Evolutionary conservation across 2,797 vertebrate species (phyloP).

Genomic region (Aldrovandia affinis): DNA sequence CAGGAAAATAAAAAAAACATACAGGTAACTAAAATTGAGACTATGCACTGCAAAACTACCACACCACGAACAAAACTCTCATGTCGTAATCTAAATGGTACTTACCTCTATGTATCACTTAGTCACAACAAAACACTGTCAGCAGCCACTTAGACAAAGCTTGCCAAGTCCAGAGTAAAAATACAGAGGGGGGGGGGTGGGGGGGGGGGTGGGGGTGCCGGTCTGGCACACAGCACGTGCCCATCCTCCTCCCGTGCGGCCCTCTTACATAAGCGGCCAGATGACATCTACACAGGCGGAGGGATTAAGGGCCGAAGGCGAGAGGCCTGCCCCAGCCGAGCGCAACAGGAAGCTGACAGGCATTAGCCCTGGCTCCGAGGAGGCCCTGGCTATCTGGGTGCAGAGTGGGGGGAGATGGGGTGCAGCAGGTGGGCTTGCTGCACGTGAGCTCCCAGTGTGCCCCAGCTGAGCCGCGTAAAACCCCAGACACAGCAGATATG

Average conservation of each 20-base stretch:
- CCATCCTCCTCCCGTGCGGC: conserved; percentile 48
- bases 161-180: not conserved
- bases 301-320: conserved; percentile 60
- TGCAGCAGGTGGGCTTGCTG: conserved; percentile 28
- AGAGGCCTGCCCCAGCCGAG: conserved; percentile 19
- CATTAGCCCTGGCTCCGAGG: not conserved
- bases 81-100: not conserved
- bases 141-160: not conserved
- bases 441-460: not conserved
- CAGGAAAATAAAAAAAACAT: not conserved
- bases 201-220: conserved; percentile 26
- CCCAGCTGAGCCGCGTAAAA: not conserved
- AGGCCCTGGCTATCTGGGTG: not conserved
- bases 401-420: conserved; percentile 36
- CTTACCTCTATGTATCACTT: conserved; percentile 45
- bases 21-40: conserved; percentile 19
- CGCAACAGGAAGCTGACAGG: conserved; percentile 21
- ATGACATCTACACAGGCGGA: conserved; percentile 61
- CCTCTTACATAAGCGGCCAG: conserved; percentile 70
- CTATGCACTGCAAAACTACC: not conserved
- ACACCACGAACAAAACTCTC: conserved; percentile 1
- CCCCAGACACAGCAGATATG: not conserved
- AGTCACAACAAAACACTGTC: not conserved
- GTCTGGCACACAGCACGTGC: conserved; percentile 51
- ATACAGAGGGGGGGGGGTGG: not conserved